Conservation (phyloP, 2,113 vertebrate species). For the Gobio gobio region DNA sequence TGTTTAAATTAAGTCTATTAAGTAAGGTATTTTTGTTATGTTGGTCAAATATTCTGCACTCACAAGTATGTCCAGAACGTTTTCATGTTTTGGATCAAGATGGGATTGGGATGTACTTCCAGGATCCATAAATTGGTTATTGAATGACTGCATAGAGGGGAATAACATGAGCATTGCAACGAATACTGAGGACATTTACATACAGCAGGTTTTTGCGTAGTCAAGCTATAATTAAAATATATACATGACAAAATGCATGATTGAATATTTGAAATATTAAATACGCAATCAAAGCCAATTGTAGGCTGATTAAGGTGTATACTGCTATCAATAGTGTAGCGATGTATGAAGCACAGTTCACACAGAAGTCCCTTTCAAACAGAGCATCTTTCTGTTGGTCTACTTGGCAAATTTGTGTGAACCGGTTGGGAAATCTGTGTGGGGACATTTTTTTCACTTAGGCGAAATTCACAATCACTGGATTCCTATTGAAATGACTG, state of each 20-base stretch:
- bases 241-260: background rate
- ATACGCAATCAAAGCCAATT: background rate
- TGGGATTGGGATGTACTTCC: conserved; percentile 32
- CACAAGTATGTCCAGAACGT: conserved; percentile 74
- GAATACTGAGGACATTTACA: background rate
- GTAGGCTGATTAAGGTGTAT: background rate
- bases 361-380: no score
- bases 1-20: background rate
- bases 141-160: background rate
- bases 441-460: no score
- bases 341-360: no score
- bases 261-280: background rate
- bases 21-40: background rate
- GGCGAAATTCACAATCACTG: no score
- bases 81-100: conserved; percentile 32
- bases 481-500: background rate
- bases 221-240: background rate
- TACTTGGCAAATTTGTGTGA: no score
- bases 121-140: conserved; percentile 3
- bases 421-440: no score
- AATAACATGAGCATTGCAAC: background rate
- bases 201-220: no score
- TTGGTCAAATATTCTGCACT: conserved; percentile 31
- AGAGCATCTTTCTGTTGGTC: no score
- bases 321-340: background rate